A percentile compares a stretch with the other conserved stretches of the same genome.
phyloP scores from a whole-genome alignment of 2,797 vertebrate genomes.

The Danio jaintianensis region DNA sequence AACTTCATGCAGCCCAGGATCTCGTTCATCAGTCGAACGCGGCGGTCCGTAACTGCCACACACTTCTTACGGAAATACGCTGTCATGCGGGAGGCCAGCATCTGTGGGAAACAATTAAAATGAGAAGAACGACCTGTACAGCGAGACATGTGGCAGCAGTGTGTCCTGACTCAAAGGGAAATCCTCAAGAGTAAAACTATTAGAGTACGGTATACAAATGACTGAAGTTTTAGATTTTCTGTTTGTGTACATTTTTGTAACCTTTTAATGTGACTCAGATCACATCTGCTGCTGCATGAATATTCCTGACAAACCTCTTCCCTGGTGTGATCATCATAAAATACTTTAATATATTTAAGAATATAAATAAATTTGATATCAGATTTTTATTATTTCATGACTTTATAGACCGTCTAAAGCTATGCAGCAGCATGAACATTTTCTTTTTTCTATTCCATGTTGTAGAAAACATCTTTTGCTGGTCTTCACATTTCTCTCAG shows the following conservation, averaged over 20 bases:
- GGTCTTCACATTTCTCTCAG: no score
- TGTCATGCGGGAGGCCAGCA: conserved; percentile 82
- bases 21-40: conserved; percentile 86
- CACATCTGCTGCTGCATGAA: neutral
- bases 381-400: no score
- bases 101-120: conserved; percentile 67
- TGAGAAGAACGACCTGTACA: conserved; percentile 16
- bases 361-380: no score
- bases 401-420: no score
- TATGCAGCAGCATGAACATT: no score
- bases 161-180: conserved; percentile 47
- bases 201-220: neutral
- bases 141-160: neutral
- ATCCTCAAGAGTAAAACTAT: neutral
- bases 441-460: no score
- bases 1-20: conserved; percentile 85
- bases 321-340: neutral
- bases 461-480: no score
- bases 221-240: neutral
- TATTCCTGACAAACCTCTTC: neutral
- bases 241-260: neutral
- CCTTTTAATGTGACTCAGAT: neutral
- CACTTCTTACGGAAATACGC: conserved; percentile 85
- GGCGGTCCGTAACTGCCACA: conserved; percentile 80
- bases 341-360: no score